Evolutionary conservation across 2,888 invertebrate species (phyloP), one percentile per base, ranked within the genome.

Genomic region (Steinernema hermaphroditum): DNA sequence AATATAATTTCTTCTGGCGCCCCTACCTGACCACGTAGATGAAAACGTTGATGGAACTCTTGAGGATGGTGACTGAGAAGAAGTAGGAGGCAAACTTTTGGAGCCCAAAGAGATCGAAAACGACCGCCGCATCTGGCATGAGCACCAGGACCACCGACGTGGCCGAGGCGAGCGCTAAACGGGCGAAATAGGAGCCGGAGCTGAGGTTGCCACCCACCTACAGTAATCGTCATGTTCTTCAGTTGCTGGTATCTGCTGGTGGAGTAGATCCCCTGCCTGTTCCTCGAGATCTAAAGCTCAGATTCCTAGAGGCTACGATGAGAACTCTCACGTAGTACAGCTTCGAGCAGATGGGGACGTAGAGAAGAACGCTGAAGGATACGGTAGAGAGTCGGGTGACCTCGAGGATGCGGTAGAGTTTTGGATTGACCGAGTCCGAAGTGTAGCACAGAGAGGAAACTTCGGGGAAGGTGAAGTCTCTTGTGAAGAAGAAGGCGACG

Each of bases 381-480:
- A 54, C 54, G 6, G 54, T 22, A 2, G 16, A 22, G 4, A 54
- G 12, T 4, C 54, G 22, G 2, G 27, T 16, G 27, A 54, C 4
- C 6, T 22, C 54, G 27, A 54, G 27, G 2, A 16, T 27, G 27
- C 12, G 6, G 4, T 16, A 6, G 16, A 54, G 2, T 4, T 14
- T 27, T 27, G 4, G 6, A 22, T 54, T 16, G 24, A 54, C 27
- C 6, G 54, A 54, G 22, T 54, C 54, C 2, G 54, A 9, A 9
- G 54, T 54, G 54, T 54, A 54, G 54, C 54, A 54, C 6, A 54
- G 27, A 22, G 54, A 24, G 6, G 54, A 54, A 8, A 54, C 54
- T 54, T 54, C 54, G 4, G 27, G 54, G 2, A 4, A 8, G 27
- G 12, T 22, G 27, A 8, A 2, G 24, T 16, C 16, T 54, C 19